Percentiles rank a stretch among this genome's conserved stretches.
Evolutionary conservation across 2,113 vertebrate species (phyloP).

Genomic region (Hypanus sabinus): DNA sequence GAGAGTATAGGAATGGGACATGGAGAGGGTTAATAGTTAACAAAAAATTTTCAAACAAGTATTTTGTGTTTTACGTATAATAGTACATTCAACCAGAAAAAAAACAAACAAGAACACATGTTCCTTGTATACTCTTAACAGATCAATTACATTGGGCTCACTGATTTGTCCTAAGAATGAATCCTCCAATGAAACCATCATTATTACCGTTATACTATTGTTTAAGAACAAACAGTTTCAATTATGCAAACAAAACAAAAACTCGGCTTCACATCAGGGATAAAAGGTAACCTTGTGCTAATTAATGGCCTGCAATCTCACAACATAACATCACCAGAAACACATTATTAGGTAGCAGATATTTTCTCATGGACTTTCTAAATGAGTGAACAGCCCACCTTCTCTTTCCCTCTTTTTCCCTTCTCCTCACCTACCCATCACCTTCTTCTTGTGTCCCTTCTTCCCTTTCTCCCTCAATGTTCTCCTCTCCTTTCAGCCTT

Average conservation of each 20-base stretch:
- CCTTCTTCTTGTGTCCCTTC: no score
- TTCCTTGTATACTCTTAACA: neutral
- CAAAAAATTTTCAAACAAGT: neutral
- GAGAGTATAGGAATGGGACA: neutral
- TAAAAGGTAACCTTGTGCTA: constrained; percentile 26
- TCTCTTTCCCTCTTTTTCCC: no score
- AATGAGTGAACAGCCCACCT: neutral
- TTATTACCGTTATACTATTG: constrained; percentile 23
- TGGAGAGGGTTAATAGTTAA: neutral
- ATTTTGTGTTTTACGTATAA: neutral
- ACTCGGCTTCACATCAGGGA: neutral
- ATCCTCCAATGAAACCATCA: neutral
- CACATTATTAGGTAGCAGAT: neutral
- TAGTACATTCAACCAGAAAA: neutral
- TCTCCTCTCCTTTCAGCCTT: no score
- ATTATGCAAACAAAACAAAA: constrained; percentile 27
- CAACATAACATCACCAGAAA: neutral
- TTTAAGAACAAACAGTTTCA: constrained; percentile 35
- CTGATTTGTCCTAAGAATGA: neutral
- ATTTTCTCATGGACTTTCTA: neutral
- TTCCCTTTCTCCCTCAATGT: no score
- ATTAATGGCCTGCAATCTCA: neutral
- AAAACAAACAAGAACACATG: neutral
- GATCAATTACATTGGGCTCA: neutral
- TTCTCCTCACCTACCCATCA: no score